phyloP scores from a whole-genome alignment of 2,113 vertebrate species.

The Stegostoma tigrinum region DNA sequence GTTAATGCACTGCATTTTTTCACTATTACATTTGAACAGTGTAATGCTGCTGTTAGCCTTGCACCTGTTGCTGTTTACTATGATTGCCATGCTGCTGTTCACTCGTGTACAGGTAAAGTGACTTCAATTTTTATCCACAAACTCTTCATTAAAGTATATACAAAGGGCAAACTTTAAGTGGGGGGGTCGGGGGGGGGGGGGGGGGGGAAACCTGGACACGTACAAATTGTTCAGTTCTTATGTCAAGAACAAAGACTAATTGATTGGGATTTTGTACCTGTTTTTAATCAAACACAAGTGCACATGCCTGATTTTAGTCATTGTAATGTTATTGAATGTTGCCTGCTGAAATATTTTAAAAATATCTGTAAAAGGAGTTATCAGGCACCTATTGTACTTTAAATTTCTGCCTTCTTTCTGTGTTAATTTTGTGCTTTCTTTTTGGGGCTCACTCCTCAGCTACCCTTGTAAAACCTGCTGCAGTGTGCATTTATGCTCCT shows the following conservation, averaged over 20 bases:
- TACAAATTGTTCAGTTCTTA: background rate
- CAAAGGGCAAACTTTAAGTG: background rate
- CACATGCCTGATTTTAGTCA: background rate
- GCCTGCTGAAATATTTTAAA: background rate
- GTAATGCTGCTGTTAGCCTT: slow-evolving; percentile 77
- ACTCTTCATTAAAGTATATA: too few species aligned
- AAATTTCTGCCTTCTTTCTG: background rate
- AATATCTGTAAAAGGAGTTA: background rate
- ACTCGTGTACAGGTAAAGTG: slow-evolving; percentile 68
- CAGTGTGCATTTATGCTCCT: too few species aligned
- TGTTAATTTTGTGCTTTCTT: too few species aligned
- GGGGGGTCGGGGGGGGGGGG: too few species aligned
- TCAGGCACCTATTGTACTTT: too few species aligned
- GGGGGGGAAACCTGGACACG: background rate
- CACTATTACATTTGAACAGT: slow-evolving; percentile 51
- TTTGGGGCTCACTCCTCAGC: too few species aligned
- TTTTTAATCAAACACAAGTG: background rate
- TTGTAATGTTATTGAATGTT: background rate
- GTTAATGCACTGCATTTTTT: background rate
- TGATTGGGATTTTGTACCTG: background rate
- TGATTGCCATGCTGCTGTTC: slow-evolving; percentile 91
- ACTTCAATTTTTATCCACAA: background rate
- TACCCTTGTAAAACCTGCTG: too few species aligned
- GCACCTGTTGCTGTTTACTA: slow-evolving; percentile 84
- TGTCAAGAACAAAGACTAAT: background rate